These are phyloP conservation scores for Pristiophorus japonicus DNA, from an alignment of 2,113 vertebrate genomes.

Conservation along the genomic window DNA sequence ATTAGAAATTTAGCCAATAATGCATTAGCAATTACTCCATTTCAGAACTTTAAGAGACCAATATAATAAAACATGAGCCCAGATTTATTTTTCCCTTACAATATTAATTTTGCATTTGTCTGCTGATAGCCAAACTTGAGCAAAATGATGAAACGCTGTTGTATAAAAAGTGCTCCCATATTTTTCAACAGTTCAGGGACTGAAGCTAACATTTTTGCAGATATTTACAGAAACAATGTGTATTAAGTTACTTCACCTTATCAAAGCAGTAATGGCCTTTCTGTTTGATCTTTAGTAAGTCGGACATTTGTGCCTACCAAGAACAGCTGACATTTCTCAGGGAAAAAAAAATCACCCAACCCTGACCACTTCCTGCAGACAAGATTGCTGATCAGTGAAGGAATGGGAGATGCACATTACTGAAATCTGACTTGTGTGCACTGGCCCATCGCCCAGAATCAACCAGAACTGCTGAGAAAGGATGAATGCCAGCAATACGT, in stretches of 20 bases:
- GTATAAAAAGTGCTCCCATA: background rate
- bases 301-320: background rate
- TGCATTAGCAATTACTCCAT: background rate
- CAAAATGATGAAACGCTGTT: background rate
- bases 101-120: background rate
- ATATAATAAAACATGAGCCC: background rate
- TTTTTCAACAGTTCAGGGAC: background rate
- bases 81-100: background rate
- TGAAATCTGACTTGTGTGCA: conserved; percentile 36
- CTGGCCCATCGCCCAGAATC: conserved; percentile 49
- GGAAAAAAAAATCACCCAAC: conserved; percentile 20
- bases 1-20: background rate
- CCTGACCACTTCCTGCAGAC: conserved; percentile 55
- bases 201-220: background rate
- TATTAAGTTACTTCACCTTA: background rate
- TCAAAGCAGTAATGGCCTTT: background rate
- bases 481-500: background rate
- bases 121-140: background rate
- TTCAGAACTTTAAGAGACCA: background rate
- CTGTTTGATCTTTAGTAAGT: background rate
- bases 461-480: conserved; percentile 39
- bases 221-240: background rate
- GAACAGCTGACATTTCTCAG: background rate
- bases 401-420: background rate
- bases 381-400: conserved; percentile 56